Evolutionary conservation across 1,140 invertebrate genomes (phyloP).

Genomic region (Musca vetustissima): DNA sequence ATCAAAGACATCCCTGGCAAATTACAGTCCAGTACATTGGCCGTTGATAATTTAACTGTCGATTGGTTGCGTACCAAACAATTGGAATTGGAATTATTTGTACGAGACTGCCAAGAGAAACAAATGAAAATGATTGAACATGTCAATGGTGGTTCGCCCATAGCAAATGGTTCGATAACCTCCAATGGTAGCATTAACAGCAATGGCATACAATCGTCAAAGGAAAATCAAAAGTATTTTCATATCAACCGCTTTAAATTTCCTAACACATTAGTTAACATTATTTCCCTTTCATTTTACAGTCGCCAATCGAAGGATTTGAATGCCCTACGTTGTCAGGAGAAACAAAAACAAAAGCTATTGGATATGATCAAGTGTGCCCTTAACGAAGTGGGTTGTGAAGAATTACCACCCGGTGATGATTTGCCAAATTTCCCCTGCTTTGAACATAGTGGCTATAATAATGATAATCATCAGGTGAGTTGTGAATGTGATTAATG

Average conservation of each 20-base stretch:
- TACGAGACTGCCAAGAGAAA: constrained; percentile 71
- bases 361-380: constrained; percentile 79
- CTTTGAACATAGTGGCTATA: constrained; percentile 54
- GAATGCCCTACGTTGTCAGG: constrained; percentile 70
- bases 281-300: constrained; percentile 19
- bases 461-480: constrained; percentile 51
- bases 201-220: constrained; percentile 57
- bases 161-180: constrained; percentile 53
- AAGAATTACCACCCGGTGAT: constrained; percentile 82
- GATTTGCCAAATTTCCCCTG: constrained; percentile 66
- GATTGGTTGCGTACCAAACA: constrained; percentile 80
- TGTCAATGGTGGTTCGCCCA: constrained; percentile 49
- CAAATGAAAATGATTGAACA: constrained; percentile 60
- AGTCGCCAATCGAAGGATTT: constrained; percentile 58
- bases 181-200: constrained; percentile 54
- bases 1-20: constrained; percentile 82
- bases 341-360: constrained; percentile 77
- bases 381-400: constrained; percentile 81
- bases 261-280: no score
- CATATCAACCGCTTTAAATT: background rate
- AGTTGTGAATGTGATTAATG: constrained; percentile 30
- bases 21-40: constrained; percentile 77
- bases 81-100: constrained; percentile 70
- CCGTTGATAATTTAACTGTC: constrained; percentile 88
- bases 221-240: constrained; percentile 51